Conservation (phyloP, 1,140 invertebrate species). For the Euura saliciscinereae region DNA sequence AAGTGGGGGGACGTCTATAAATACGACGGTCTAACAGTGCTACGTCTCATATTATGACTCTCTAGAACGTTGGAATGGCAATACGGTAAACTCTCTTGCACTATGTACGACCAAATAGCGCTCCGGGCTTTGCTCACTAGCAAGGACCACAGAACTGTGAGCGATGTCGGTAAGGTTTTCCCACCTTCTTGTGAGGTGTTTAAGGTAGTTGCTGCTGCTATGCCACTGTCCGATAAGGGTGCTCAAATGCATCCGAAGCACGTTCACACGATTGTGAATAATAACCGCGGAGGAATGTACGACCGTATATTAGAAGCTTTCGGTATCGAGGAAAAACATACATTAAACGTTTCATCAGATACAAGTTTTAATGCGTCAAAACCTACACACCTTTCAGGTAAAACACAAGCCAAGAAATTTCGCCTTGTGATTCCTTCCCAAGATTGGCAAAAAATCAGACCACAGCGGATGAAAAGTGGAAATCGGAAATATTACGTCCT, state of each 20-base stretch:
- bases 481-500: not conserved
- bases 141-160: not conserved
- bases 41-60: too few relatives aligned
- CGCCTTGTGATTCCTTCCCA: not conserved
- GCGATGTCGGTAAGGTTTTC: conserved; percentile 8
- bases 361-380: too few relatives aligned
- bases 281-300: not conserved
- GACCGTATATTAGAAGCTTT: conserved; percentile 10
- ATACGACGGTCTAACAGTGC: too few relatives aligned
- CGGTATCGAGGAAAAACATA: not conserved
- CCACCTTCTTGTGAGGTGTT: conserved; percentile 11
- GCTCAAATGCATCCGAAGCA: conserved; percentile 9
- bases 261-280: conserved; percentile 15
- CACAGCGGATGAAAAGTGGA: not conserved
- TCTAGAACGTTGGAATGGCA: too few relatives aligned
- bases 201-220: not conserved
- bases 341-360: too few relatives aligned
- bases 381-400: too few relatives aligned
- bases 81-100: not conserved
- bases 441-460: not conserved
- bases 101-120: not conserved
- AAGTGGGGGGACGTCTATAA: too few relatives aligned
- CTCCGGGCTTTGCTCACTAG: not conserved
- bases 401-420: too few relatives aligned
- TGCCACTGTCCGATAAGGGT: not conserved